Base-by-base conservation (phyloP, 2,888 invertebrate genomes). In the Ormyrus nitidulus region DNA sequence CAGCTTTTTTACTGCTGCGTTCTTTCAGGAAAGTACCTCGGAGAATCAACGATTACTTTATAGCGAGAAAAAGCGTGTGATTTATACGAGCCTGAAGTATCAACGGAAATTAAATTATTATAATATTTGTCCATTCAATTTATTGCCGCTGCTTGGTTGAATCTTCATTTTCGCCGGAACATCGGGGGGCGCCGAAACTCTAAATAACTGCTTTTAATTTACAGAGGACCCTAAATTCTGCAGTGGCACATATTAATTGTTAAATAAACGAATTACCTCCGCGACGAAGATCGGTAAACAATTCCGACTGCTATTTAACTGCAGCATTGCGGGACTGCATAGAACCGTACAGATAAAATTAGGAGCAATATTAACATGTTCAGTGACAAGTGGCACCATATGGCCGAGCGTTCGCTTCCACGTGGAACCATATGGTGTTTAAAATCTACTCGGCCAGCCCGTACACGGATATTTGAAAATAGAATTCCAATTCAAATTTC, bases 321-420 rank as follows among this genome's bases (percentile, higher is more conserved):
- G 62, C 49, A 75, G 46, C 59, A 74, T 59, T 34, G 61, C 10
- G 49, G 4, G 8, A 5, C 34, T 10, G 46, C n/a, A 19, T n/a
- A 64, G 13, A 80, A 61, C 71, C 56, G 49, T 75, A 4, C 34
- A 78, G 66, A 78, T 71, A 68, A 81, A 81, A 81, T 81, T 78
- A 71, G 56, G 70, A 44, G 62, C 71, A 75, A 75, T 81, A 81
- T 81, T 81, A 81, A 81, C 78, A 70, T 78, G 78, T 77, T 81
- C 74, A 49, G 49, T 81, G 75, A 81, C 75, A 81, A 81, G 77
- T 81, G 70, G 81, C 48, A 75, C 74, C 81, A 81, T 77, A 81
- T 81, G 81, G 68, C 49, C 34, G 46, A n/a, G 19, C 53, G 4
- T 34, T 34, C 53, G 44, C 71, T 44, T 51, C 48, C 53, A 19